Percentiles rank a stretch among this genome's conserved stretches.
Conservation (phyloP, 1,140 invertebrate species). For the Mamestra configurata region DNA sequence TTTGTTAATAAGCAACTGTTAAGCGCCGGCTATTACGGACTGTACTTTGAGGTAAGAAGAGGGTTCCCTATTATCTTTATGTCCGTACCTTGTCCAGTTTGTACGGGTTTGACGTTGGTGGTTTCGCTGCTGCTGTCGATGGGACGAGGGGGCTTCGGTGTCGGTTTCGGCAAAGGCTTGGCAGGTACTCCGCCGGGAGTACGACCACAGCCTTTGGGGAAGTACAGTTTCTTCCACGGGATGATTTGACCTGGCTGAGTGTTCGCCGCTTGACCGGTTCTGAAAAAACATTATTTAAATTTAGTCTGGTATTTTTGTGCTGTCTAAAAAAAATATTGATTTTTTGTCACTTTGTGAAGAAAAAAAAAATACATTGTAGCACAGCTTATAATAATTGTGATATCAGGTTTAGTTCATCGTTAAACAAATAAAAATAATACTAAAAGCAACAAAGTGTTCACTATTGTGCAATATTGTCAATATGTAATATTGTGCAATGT, state of each 20-base stretch:
- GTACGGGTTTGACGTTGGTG: constrained; percentile 72
- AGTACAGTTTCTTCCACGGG: constrained; percentile 78
- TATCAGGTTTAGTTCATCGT: background rate
- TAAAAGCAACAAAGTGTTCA: background rate
- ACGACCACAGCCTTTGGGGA: constrained; percentile 81
- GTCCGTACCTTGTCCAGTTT: constrained; percentile 64
- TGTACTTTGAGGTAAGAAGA: too few relatives aligned
- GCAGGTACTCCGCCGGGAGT: constrained; percentile 81
- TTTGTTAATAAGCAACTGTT: too few relatives aligned
- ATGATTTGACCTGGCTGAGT: constrained; percentile 69
- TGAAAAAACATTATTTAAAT: constrained; percentile 2
- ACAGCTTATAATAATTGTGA: background rate
- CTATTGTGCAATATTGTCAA: background rate
- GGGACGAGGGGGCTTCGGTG: constrained; percentile 63
- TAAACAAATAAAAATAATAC: background rate
- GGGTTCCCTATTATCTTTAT: too few relatives aligned
- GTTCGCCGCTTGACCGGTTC: constrained; percentile 37
- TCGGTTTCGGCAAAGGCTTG: constrained; percentile 69
- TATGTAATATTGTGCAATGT: background rate
- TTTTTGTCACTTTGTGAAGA: too few relatives aligned
- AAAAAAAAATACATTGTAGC: background rate
- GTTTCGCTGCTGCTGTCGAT: constrained; percentile 73
- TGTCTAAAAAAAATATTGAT: background rate
- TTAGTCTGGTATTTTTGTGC: background rate
- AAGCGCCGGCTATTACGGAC: too few relatives aligned